Base-by-base conservation (phyloP, 2,888 invertebrate genomes). In the Unio delphinus region DNA sequence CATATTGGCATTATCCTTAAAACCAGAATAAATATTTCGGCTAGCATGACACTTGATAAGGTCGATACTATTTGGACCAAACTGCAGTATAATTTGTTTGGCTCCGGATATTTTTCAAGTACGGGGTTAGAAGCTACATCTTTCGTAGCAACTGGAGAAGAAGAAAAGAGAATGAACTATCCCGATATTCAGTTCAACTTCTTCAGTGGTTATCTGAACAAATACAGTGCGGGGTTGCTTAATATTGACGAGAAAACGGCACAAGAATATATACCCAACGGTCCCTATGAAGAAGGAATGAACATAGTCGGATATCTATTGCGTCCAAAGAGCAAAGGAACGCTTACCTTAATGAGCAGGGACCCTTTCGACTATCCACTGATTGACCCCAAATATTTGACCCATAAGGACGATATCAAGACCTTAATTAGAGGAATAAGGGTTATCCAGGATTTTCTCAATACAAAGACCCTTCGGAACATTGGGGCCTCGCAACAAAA, bases 331-430 rank as follows among this genome's bases (percentile, higher is more conserved):
- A 87, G 94, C 71, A 92, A 93, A 7, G 98, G 98, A 0, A 93
- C 93, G 80, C 93, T 98, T 1, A 94, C 94, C 77, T 90, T 98
- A 28, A 92, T 92, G 65, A 94, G 94, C 75, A 89, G 92, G 0
- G 95, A 96, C 90, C 95, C 95, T 0, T 91, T 93, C 45, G 93
- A 94, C 70, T 93, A 93, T 89, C 96, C 96, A 0, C 87, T 95
- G 56, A 96, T 98, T 89, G 93, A 98, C 90, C 95, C 98, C 0
- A 95, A 96, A 84, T 98, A 98, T 88, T 95, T 97, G 74, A 90
- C 92, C 54, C 88, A 92, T 17, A 83, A 89, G 0, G 89, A 90
- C 56, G 95, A 95, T 86, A 89, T 94, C 28, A 76, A 80, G 63
- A 62, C 67, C n/a, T 64, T 75, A 15, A 66, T 78, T n/a, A 28